These are phyloP conservation scores for Turritopsis rubra DNA, from an alignment of 30 jellyfish, hydroid and myxozoan species.

Conservation along the genomic window DNA sequence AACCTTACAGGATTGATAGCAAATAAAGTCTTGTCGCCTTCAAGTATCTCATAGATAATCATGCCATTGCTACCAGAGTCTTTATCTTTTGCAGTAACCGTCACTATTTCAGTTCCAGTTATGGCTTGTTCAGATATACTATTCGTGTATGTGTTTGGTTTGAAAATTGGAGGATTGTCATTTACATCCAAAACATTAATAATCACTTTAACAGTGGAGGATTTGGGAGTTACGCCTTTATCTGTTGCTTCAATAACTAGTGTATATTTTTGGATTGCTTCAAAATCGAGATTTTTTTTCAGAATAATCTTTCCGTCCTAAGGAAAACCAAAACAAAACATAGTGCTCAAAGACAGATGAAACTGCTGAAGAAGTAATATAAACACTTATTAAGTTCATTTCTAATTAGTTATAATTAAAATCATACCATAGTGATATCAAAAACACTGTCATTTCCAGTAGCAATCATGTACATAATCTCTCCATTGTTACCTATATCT, in stretches of 20 bases:
- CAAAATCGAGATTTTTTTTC: not conserved
- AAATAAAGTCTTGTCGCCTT: not conserved
- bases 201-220: not conserved
- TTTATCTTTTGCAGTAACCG: constrained; percentile 13
- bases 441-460: not conserved
- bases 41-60: not conserved
- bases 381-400: too few species aligned
- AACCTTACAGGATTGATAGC: not conserved
- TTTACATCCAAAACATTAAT: constrained; percentile 19
- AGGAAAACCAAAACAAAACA: not conserved
- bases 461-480: constrained; percentile 6
- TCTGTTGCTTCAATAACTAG: constrained; percentile 29
- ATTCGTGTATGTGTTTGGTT: not conserved
- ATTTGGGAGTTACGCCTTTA: constrained; percentile 23
- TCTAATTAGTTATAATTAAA: too few species aligned
- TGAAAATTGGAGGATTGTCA: constrained; percentile 26
- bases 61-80: constrained; percentile 19
- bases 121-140: constrained; percentile 7
- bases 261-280: constrained; percentile 5
- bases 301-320: constrained; percentile 2
- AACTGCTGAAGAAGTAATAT: too few species aligned
- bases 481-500: constrained; percentile 9
- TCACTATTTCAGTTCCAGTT: not conserved
- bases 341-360: too few species aligned
- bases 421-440: constrained; percentile 6